These are phyloP conservation scores for Celastrina argiolus DNA, from an alignment of 2,888 invertebrate genomes.

Conservation along the genomic window DNA sequence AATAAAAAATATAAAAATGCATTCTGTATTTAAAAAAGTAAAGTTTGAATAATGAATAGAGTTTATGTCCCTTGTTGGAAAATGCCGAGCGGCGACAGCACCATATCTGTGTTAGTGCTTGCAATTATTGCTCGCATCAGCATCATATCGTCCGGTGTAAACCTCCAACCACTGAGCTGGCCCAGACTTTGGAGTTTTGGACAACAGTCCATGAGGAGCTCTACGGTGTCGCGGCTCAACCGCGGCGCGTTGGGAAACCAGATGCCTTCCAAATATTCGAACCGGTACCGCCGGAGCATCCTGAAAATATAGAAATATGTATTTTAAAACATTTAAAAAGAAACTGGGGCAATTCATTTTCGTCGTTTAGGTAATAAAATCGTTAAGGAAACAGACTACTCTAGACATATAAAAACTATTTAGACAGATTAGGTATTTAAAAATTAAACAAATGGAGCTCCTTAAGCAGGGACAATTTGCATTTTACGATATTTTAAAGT, in stretches of 20 bases:
- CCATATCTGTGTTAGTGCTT: slow-evolving; percentile 81
- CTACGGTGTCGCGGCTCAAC: slow-evolving; percentile 79
- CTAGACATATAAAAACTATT: background rate
- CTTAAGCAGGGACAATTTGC: background rate
- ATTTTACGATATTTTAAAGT: background rate
- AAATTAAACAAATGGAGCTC: background rate
- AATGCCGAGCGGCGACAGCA: slow-evolving; percentile 79
- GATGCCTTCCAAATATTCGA: slow-evolving; percentile 80
- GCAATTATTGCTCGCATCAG: slow-evolving; percentile 80
- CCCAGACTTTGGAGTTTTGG: slow-evolving; percentile 82
- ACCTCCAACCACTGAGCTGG: slow-evolving; percentile 82
- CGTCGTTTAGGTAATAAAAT: background rate
- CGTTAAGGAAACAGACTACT: background rate
- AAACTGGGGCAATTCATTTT: background rate
- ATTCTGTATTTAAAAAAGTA: slow-evolving; percentile 24
- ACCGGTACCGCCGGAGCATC: slow-evolving; percentile 81
- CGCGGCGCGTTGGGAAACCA: slow-evolving; percentile 84
- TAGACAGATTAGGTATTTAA: too few species aligned
- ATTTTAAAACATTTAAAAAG: background rate
- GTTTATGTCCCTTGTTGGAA: slow-evolving; percentile 56
- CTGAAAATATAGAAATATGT: slow-evolving; percentile 54
- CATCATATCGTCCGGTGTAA: slow-evolving; percentile 82
- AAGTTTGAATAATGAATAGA: slow-evolving; percentile 22
- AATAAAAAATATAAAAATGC: background rate
- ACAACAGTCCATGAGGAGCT: slow-evolving; percentile 82